Conservation (phyloP, 2,113 vertebrate species). For the Tamias sibiricus region DNA sequence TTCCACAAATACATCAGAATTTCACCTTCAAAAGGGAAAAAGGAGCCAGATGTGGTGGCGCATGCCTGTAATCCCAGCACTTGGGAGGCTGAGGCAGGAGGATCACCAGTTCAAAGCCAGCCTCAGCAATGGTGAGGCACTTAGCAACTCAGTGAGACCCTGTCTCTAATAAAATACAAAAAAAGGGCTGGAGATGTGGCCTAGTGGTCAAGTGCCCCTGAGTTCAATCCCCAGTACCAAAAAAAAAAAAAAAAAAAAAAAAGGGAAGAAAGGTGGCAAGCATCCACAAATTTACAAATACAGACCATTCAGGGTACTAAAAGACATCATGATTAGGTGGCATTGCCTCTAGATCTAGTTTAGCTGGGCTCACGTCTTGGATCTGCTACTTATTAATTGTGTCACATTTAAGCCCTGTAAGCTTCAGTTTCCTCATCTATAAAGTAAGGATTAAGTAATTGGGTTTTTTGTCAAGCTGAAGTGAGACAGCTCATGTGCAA, state of each 20-base stretch:
- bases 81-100: too few relatives aligned
- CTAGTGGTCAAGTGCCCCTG: too few relatives aligned
- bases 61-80: too few relatives aligned
- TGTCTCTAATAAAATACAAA: too few relatives aligned
- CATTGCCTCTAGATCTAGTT: neutral
- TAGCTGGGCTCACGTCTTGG: neutral
- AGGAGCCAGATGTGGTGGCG: too few relatives aligned
- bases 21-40: neutral
- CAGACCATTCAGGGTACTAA: neutral
- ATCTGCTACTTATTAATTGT: neutral
- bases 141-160: too few relatives aligned
- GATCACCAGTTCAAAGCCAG: too few relatives aligned
- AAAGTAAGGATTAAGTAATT: neutral
- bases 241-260: too few relatives aligned
- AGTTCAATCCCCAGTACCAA: too few relatives aligned
- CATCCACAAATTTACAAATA: neutral
- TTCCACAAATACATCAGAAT: neutral
- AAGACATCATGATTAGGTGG: neutral
- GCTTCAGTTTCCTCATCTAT: constrained; percentile 1
- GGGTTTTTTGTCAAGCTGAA: constrained; percentile 36
- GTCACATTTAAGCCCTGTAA: neutral
- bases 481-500: neutral
- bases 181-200: too few relatives aligned
- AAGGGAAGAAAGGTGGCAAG: neutral
- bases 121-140: too few relatives aligned